Conservation (phyloP, 2,113 vertebrate genomes). For the Sceloporus undulatus region DNA sequence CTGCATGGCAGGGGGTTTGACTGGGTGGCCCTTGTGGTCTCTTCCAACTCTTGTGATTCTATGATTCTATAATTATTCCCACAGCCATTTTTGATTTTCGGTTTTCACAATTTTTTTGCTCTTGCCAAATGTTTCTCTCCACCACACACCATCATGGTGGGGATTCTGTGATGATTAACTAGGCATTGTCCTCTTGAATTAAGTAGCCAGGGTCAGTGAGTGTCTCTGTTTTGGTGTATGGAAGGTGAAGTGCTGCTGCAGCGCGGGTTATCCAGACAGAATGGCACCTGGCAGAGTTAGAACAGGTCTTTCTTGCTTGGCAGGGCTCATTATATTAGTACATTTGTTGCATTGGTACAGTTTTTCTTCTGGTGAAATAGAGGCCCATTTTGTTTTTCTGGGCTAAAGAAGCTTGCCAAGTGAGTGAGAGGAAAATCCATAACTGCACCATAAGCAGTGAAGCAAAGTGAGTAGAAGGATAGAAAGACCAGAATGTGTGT, state of each 20-base stretch:
- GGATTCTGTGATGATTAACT: neutral
- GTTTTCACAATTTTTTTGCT: too few relatives aligned
- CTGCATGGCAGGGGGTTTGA: too few relatives aligned
- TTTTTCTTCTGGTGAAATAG: conserved; percentile 13
- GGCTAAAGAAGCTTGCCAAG: neutral
- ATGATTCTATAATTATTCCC: too few relatives aligned
- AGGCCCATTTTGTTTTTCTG: neutral
- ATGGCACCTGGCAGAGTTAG: conserved; percentile 18
- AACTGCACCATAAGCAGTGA: neutral
- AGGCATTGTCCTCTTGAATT: conserved; percentile 2
- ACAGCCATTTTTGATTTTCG: too few relatives aligned
- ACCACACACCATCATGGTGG: neutral
- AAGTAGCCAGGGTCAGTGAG: neutral
- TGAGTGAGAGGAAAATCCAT: neutral
- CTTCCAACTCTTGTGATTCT: too few relatives aligned
- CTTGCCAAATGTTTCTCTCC: neutral
- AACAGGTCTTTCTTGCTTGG: conserved; percentile 40
- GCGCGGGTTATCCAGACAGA: conserved; percentile 15
- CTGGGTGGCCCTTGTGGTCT: too few relatives aligned
- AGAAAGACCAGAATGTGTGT: neutral
- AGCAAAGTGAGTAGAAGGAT: neutral
- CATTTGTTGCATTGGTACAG: neutral
- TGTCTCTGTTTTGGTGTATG: neutral
- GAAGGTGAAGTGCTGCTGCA: conserved; percentile 3
- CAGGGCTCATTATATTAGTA: neutral